Evolutionary conservation across 2,113 vertebrate species (phyloP).

Genomic region (Psittacula cyanocephala): DNA sequence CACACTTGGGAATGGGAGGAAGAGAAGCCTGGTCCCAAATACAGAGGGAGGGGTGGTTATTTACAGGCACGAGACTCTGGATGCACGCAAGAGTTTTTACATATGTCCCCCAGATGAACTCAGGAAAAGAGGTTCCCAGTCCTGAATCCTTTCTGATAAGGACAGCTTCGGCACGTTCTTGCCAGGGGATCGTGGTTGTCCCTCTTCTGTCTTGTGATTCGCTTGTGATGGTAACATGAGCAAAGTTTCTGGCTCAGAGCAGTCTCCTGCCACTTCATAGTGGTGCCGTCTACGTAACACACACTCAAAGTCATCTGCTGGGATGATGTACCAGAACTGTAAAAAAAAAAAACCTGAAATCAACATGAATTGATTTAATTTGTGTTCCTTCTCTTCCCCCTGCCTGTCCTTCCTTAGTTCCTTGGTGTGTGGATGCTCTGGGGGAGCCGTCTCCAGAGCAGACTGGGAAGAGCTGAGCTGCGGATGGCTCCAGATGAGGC

Average conservation of each 20-base stretch:
- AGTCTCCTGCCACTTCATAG: background rate
- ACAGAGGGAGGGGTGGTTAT: background rate
- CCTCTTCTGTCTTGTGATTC: slow-evolving; percentile 3
- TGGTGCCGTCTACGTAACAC: fast-evolving
- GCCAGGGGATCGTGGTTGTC: background rate
- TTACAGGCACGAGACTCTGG: background rate
- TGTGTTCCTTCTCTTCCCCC: background rate
- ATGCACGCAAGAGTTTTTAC: slow-evolving; percentile 1
- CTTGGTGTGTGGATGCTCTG: background rate
- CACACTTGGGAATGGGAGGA: background rate
- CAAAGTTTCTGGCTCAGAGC: background rate
- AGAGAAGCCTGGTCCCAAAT: background rate
- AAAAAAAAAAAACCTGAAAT: background rate
- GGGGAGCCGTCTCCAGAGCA: background rate
- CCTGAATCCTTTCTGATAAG: background rate
- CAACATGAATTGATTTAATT: background rate
- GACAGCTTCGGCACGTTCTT: background rate
- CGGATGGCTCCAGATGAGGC: slow-evolving; percentile 68
- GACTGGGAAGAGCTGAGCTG: slow-evolving; percentile 3
- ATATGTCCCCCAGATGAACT: slow-evolving; percentile 43
- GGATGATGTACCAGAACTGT: background rate
- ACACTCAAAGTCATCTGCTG: background rate
- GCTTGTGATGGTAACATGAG: slow-evolving; percentile 13
- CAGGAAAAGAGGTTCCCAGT: background rate
- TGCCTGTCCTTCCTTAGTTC: background rate